A percentile compares a stretch with the other conserved stretches of the same genome.
Evolutionary conservation across 35 echinoderm and acorn worm species (phyloP).

Genomic region (Acanthaster planci): DNA sequence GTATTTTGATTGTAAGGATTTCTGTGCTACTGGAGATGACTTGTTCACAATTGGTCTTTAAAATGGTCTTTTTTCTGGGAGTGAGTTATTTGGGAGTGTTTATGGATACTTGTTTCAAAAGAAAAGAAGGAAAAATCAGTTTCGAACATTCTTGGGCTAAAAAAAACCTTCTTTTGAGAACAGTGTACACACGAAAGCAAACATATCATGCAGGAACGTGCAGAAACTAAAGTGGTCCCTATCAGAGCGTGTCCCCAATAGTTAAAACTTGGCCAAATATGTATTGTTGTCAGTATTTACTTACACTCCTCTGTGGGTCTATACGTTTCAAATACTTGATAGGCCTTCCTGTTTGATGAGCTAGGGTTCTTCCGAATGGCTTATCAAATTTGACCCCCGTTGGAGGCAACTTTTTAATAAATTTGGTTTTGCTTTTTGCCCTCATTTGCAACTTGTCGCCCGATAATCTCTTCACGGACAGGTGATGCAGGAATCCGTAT

Average conservation of each 20-base stretch:
- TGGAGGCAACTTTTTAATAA: neutral
- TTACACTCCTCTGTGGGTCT: neutral
- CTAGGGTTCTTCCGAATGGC: neutral
- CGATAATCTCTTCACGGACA: neutral
- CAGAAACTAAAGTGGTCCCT: neutral
- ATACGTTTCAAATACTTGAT: neutral
- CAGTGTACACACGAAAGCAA: constrained; percentile 1
- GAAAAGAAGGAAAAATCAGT: neutral
- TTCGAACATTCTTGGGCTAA: too few relatives aligned
- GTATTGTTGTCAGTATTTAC: neutral
- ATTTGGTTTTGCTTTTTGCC: neutral
- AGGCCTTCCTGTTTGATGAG: neutral
- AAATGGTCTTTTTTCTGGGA: too few relatives aligned
- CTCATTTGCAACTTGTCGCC: neutral
- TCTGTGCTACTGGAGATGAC: too few relatives aligned
- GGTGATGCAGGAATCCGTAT: neutral
- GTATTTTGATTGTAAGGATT: too few relatives aligned
- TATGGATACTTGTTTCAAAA: neutral
- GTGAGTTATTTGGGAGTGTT: neutral
- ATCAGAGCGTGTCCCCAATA: constrained; percentile 17
- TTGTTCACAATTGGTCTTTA: too few relatives aligned
- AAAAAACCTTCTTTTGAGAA: too few relatives aligned
- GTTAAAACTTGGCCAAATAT: constrained; percentile 14
- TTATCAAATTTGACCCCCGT: constrained; percentile 7
- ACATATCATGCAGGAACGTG: neutral